A percentile compares a stretch with the other conserved stretches of the same genome.
Evolutionary conservation across 2,113 vertebrate genomes (phyloP).

Genomic region (Turnix velox): DNA sequence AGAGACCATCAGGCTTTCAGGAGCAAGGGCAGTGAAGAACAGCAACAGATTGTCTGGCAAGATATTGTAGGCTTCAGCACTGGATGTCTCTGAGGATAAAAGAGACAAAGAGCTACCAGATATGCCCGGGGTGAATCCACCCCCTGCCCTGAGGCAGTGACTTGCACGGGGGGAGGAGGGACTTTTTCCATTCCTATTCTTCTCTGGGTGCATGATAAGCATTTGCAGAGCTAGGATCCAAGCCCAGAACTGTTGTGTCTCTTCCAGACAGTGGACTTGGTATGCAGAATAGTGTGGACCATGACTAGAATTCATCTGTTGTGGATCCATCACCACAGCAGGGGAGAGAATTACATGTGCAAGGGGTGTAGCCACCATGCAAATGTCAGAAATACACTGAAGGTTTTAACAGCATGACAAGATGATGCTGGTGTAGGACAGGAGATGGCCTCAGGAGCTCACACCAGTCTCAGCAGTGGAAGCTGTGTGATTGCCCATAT

Average conservation of each 20-base stretch:
- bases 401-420: background rate
- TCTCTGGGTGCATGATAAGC: background rate
- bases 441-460: background rate
- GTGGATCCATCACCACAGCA: background rate
- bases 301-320: background rate
- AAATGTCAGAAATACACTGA: background rate
- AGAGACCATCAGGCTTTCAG: background rate
- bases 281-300: background rate
- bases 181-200: background rate
- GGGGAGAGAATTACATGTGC: background rate
- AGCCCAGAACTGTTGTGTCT: background rate
- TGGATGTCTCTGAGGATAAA: background rate
- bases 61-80: background rate
- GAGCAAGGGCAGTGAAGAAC: background rate
- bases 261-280: background rate
- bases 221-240: background rate
- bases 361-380: background rate
- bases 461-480: background rate
- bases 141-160: background rate
- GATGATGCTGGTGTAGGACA: background rate
- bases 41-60: slow-evolving; percentile 39
- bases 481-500: background rate
- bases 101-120: background rate
- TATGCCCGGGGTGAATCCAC: background rate
- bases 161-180: background rate